Evolutionary conservation across 2,888 invertebrate species (phyloP).

Genomic region (Allacma fusca): DNA sequence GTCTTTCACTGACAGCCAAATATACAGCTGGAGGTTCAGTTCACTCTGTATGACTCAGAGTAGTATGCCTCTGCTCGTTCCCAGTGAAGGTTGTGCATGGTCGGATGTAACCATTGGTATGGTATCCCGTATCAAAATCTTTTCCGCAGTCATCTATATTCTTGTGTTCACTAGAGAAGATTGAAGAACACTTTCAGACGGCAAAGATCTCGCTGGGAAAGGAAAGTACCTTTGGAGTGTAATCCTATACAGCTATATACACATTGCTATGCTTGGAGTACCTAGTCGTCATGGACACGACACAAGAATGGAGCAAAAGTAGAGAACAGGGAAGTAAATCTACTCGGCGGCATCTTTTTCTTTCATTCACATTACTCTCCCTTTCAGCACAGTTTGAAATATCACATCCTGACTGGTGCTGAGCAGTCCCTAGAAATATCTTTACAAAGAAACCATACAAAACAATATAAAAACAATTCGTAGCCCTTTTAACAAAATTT

Average conservation of each 20-base stretch:
- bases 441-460: neutral
- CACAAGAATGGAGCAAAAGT: neutral
- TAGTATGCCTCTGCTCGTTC: no score
- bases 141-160: neutral
- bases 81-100: neutral
- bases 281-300: no score
- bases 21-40: no score
- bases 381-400: conserved; percentile 28
- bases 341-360: conserved; percentile 33
- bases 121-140: neutral
- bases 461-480: neutral
- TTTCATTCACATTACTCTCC: conserved; percentile 1
- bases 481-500: no score
- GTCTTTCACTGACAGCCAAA: no score
- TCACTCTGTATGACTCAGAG: no score
- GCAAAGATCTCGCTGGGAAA: neutral
- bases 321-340: conserved; percentile 4
- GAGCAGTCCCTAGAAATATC: neutral
- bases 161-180: neutral
- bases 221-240: conserved; percentile 1
- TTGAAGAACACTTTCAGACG: neutral
- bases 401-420: conserved; percentile 9
- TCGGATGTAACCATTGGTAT: neutral
- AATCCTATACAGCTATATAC: conserved; percentile 6
- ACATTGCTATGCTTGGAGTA: no score